Base-by-base conservation (phyloP, 2,113 vertebrate genomes). In the Xiphophorus hellerii region DNA sequence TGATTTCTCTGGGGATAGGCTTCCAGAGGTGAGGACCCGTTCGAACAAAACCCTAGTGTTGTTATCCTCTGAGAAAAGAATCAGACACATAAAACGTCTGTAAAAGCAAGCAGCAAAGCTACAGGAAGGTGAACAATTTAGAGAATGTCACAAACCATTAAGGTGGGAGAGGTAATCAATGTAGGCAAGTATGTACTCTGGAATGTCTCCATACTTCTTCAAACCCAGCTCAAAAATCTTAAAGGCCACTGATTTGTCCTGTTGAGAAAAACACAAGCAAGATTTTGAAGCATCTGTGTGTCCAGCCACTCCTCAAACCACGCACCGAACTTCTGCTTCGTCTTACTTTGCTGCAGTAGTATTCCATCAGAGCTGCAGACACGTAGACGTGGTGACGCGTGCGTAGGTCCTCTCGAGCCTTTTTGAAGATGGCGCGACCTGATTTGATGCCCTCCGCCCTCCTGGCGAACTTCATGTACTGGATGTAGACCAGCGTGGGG, bases 211-310 rank as follows among this genome's bases (percentile, higher is more conserved):
- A 7, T 99, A 99, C 90, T 99, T 99, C 94, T 99, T 99, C 87
- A 99, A 92, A 70, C 98, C 98, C 60, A 99, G 95, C 87, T 99
- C 98, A 94, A 99, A 99, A 92, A 99, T 99, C 93, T 99, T 99
- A 91, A 99, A 99, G 94, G 98, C 98, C 94, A 99, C 98, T 11
- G 98, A 99, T 88, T 99, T 99, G 93, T 99, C 98, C 98, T 99
- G 93, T 77, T 82, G 84, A 58, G 66, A 64, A 30, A 54, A 29
- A 37, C 1, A 35, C 37, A 7, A 67, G 71, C 10, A 14, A 63
- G 14, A 17, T 1, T 5, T 0, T 48, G 35, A 54, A 0, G 17
- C 17, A 15, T 30, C 39, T 10, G 3, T n/a, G 58, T 44, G 1
- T 12, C 44, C 44, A 17, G 44, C 44, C 44, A 20, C 35, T 66